A percentile compares a stretch with the other conserved stretches of the same genome.
Evolutionary conservation across 2,797 vertebrate genomes (phyloP).

Genomic region (Gila robusta): DNA sequence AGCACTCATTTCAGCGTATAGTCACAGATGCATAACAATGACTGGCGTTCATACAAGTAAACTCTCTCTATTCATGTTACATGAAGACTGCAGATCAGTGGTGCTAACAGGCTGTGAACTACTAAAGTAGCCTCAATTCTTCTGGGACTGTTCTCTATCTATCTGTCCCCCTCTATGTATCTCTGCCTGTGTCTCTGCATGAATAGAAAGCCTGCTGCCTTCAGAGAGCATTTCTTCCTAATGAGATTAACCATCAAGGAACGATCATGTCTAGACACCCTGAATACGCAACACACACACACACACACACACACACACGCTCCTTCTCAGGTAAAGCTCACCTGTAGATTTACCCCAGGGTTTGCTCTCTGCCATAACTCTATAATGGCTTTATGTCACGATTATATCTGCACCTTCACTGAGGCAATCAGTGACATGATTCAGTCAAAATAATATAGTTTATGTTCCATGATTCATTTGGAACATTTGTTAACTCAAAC

Average conservation of each 20-base stretch:
- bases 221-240: constrained; percentile 77
- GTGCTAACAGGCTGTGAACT: constrained; percentile 82
- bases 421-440: constrained; percentile 18
- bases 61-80: constrained; percentile 23
- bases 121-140: constrained; percentile 55
- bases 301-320: not conserved
- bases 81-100: constrained; percentile 59
- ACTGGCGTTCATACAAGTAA: not conserved
- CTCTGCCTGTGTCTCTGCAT: constrained; percentile 65
- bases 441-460: not conserved
- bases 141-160: not conserved
- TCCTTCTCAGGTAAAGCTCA: constrained; percentile 71
- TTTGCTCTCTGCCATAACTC: constrained; percentile 64
- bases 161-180: constrained; percentile 29
- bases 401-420: constrained; percentile 47
- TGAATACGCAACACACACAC: constrained; percentile 78
- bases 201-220: constrained; percentile 72
- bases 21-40: constrained; percentile 45
- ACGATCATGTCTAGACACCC: constrained; percentile 81
- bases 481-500: not conserved
- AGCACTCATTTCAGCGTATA: constrained; percentile 45
- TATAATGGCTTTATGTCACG: constrained; percentile 76
- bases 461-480: not conserved
- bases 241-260: constrained; percentile 83
- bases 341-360: constrained; percentile 66